A percentile compares a stretch with the other conserved stretches of the same genome.
Evolutionary conservation across 2,113 vertebrate genomes (phyloP).

Genomic region (Myotis brandtii): DNA sequence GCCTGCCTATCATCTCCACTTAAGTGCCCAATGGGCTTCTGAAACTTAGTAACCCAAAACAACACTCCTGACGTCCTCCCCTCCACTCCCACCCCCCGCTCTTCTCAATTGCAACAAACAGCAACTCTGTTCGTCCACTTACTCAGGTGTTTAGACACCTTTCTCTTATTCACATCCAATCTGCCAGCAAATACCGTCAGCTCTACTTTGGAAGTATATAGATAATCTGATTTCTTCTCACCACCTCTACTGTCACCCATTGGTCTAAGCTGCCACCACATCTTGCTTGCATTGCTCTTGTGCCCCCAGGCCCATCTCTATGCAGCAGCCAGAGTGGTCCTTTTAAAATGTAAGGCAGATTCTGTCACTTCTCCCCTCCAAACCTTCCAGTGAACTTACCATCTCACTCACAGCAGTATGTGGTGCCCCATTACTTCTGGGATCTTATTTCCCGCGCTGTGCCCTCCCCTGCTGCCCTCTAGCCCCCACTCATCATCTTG

Average conservation of each 20-base stretch:
- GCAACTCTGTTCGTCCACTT: rapidly evolving
- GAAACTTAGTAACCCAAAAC: not conserved
- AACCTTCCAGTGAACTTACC: too few species aligned
- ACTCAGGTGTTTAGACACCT: not conserved
- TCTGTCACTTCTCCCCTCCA: not conserved
- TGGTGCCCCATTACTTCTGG: not conserved
- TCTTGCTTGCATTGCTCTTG: not conserved
- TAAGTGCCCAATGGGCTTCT: not conserved
- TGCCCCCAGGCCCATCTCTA: not conserved
- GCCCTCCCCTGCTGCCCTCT: rapidly evolving
- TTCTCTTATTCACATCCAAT: not conserved
- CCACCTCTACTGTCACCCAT: too few species aligned
- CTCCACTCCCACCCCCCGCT: not conserved
- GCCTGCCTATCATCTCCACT: not conserved
- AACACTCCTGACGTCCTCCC: not conserved
- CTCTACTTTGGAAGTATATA: not conserved
- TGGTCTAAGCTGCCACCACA: not conserved
- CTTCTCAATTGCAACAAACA: not conserved
- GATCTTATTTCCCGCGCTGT: not conserved
- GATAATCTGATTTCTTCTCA: not conserved
- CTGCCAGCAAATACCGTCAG: not conserved
- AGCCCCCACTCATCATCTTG: too few species aligned
- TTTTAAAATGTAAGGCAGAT: not conserved
- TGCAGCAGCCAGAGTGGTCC: not conserved
- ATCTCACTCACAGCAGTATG: not conserved